Evolutionary conservation across 2,888 invertebrate genomes (phyloP).

Genomic region (Erebia ligea): DNA sequence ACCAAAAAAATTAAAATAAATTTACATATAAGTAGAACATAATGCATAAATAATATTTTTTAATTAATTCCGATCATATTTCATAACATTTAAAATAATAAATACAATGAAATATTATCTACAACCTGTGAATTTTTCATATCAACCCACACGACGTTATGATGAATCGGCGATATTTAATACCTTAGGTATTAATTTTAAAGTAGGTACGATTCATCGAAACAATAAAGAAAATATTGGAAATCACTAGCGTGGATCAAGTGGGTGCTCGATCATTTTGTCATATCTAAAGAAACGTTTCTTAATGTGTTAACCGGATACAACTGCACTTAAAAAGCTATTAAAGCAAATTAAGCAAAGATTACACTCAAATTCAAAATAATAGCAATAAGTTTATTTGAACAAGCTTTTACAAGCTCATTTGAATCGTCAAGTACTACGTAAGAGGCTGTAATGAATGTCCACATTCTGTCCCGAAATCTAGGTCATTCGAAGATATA

Average conservation of each 20-base stretch:
- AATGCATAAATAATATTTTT: no score
- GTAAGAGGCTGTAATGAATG: slow-evolving; percentile 11
- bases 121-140: background rate
- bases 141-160: background rate
- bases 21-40: no score
- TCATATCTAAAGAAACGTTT: slow-evolving; percentile 10
- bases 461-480: background rate
- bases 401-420: slow-evolving; percentile 16
- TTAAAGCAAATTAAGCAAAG: slow-evolving; percentile 19
- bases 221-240: background rate
- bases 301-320: slow-evolving; percentile 17
- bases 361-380: slow-evolving; percentile 7
- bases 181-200: background rate
- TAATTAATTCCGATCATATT: background rate
- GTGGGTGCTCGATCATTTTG: slow-evolving; percentile 21
- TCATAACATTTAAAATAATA: background rate
- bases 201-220: background rate
- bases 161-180: no score
- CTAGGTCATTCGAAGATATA: background rate
- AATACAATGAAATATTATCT: background rate
- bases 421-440: slow-evolving; percentile 9
- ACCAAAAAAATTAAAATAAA: no score
- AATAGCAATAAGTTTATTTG: slow-evolving; percentile 14
- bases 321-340: slow-evolving; percentile 18
- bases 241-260: slow-evolving; percentile 8